Evolutionary conservation across 2,888 invertebrate species (phyloP), one percentile per base, ranked within the genome.

Genomic region (Ametastegia equiseti): DNA sequence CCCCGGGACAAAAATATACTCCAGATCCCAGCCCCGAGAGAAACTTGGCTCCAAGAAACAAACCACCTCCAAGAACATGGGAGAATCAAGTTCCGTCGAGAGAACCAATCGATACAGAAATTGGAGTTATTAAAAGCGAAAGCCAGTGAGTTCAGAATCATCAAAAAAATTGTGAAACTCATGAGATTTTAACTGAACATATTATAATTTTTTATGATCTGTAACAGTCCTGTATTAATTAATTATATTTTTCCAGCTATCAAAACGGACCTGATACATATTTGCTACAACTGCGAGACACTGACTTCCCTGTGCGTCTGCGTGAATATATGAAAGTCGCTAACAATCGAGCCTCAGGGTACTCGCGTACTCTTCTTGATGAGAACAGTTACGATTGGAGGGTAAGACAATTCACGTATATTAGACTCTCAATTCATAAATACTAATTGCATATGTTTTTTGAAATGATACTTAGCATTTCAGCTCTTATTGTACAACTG

Each of bases 251-350:
- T 88, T 91, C 75, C 88, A 97, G 98, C 89, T 98, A 98, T 92
- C 98, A 98, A 93, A 96, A 97, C 92, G 99, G 99, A 0, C 98
- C 98, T 0, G 99, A 99, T 91, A 98, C 99, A 0, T 98, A 99
- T 91, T 93, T 99, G 7, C 94, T 99, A 63, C 99, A 99, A 90
- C 93, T 98, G 23, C 95, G 98, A 79, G 99, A 99, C 92, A 97
- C 98, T 0, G 96, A 96, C 91, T 98, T 99, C 93, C 98, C 99
- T n/a, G 97, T 97, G 65, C 94, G 98, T 30, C 94, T 98, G 85
- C 95, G 98, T 82, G 97, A 97, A 92, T 98, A 98, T 92, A 97
- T 98, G 96, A 97, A 98, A 93, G 97, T 97, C n/a, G 97, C 97
- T 0, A 95, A 95, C 83, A 93, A 94, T 87, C 94, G 97, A 86